Evolutionary conservation across 1,140 invertebrate genomes (phyloP).

Genomic region (Araneus ventricosus): DNA sequence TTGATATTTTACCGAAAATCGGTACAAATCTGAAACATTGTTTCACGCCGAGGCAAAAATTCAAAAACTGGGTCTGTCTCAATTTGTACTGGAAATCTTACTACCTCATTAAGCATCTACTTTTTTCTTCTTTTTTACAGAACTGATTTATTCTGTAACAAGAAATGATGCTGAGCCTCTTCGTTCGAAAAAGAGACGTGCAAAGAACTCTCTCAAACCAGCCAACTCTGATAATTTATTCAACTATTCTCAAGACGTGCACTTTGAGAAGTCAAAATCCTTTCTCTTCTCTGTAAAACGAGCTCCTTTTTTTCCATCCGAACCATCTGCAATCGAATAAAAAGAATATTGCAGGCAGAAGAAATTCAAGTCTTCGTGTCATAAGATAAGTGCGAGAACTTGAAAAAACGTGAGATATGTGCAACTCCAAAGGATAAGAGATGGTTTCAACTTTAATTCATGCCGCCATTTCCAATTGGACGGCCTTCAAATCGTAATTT

Average conservation of each 20-base stretch:
- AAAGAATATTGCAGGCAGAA: not conserved
- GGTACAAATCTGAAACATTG: too few relatives aligned
- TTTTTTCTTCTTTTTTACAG: too few relatives aligned
- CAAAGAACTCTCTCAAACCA: too few relatives aligned
- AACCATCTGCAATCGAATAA: not conserved
- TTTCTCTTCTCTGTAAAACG: not conserved
- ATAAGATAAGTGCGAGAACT: constrained; percentile 29
- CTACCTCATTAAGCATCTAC: too few relatives aligned
- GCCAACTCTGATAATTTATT: constrained; percentile 18
- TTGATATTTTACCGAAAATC: too few relatives aligned
- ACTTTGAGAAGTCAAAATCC: not conserved
- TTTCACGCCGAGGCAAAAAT: too few relatives aligned
- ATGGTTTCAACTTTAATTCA: constrained; percentile 29
- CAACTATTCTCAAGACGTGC: not conserved
- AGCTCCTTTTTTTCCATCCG: not conserved
- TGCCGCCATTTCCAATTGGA: not conserved
- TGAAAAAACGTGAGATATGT: constrained; percentile 39
- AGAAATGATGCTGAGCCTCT: too few relatives aligned
- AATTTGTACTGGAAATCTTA: too few relatives aligned
- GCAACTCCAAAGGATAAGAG: not conserved
- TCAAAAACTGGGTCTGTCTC: too few relatives aligned
- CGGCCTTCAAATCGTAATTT: constrained; percentile 45
- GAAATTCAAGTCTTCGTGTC: constrained; percentile 42
- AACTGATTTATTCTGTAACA: too few relatives aligned
- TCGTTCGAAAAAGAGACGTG: too few relatives aligned